Conservation (phyloP, 2,113 vertebrate species). For the Peucedramus taeniatus region DNA sequence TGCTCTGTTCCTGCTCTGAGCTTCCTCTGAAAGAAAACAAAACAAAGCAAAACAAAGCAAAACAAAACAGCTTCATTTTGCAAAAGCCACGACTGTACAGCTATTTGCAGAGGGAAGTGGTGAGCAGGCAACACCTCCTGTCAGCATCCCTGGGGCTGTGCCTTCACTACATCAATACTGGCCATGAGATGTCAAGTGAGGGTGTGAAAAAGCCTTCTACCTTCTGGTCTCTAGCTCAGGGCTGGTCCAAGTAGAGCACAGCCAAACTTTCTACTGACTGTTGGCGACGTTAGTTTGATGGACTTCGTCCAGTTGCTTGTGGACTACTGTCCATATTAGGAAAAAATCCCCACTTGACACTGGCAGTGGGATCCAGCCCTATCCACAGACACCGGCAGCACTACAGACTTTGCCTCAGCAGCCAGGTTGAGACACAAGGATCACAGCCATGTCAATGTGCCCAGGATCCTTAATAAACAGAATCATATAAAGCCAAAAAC, state of each 20-base stretch:
- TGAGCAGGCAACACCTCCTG: neutral
- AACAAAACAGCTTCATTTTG: neutral
- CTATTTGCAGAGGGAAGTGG: neutral
- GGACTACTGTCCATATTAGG: slow-evolving; percentile 40
- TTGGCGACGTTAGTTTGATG: neutral
- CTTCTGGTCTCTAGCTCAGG: neutral
- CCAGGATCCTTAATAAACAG: neutral
- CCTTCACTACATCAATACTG: neutral
- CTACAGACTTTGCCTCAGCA: neutral
- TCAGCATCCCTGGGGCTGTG: neutral
- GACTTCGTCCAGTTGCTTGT: slow-evolving; percentile 3
- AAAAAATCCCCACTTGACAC: slow-evolving; percentile 15
- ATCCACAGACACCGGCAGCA: neutral
- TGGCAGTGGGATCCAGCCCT: neutral
- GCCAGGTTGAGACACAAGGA: neutral
- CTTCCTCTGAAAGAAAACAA: neutral
- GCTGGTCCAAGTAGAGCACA: neutral
- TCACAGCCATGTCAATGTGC: neutral
- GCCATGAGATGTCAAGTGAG: accelerated
- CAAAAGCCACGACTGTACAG: neutral
- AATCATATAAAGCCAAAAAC: neutral
- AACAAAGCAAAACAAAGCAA: neutral
- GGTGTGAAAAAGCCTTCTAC: neutral
- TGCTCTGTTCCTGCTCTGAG: neutral
- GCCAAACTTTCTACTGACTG: neutral